Conservation (phyloP, 2,888 invertebrate species). For the Nephrotoma guestfalica region DNA sequence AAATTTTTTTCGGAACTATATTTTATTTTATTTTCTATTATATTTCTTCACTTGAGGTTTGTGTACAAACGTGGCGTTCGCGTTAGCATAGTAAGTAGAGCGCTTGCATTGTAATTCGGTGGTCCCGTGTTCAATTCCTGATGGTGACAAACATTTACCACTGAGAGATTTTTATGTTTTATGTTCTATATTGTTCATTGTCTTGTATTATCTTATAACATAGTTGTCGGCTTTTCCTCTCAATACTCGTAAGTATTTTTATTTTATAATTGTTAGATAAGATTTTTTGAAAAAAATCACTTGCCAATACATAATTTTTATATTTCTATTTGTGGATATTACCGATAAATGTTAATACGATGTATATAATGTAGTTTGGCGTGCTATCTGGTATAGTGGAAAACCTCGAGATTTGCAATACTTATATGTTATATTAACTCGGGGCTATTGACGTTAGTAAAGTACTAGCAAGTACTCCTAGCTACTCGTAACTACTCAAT, state of each 20-base stretch:
- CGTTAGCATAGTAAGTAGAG: not conserved
- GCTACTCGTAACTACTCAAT: too few species aligned
- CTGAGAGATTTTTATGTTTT: too few species aligned
- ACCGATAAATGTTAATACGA: not conserved
- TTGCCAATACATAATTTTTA: not conserved
- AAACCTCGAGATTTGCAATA: not conserved
- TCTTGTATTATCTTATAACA: too few species aligned
- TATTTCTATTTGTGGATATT: not conserved
- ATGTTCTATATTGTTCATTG: too few species aligned
- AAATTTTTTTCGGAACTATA: not conserved
- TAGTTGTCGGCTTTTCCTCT: too few species aligned
- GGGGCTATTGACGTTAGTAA: too few species aligned
- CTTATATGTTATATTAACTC: not conserved
- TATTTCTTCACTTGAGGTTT: not conserved
- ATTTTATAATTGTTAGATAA: too few species aligned
- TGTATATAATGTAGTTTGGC: not conserved
- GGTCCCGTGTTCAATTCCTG: too few species aligned
- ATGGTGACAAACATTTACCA: too few species aligned
- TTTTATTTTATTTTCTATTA: not conserved
- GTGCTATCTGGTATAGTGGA: not conserved
- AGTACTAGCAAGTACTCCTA: too few species aligned
- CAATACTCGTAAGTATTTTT: too few species aligned
- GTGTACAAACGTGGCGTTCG: too few species aligned
- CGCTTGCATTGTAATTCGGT: not conserved
- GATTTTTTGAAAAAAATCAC: not conserved